Evolutionary conservation across 2,797 vertebrate species (phyloP).

Genomic region (Anguilla obscura): DNA sequence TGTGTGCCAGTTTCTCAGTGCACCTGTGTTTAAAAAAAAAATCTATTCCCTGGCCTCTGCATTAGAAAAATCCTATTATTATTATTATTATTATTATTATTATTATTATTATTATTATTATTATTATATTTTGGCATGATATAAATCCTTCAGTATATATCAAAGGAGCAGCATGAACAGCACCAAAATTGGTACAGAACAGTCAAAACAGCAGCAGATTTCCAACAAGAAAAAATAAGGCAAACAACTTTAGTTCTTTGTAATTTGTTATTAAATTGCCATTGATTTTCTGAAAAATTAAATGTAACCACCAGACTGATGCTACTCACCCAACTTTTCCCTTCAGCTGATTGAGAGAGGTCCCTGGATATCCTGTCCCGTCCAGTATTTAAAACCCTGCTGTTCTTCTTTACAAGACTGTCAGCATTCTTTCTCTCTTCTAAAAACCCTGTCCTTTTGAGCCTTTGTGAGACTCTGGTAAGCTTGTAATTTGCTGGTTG

Average conservation of each 20-base stretch:
- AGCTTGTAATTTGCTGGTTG: constrained; percentile 86
- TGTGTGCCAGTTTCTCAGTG: not conserved
- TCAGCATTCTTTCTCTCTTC: constrained; percentile 61
- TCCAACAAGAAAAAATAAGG: not conserved
- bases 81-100: not conserved
- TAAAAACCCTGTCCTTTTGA: constrained; percentile 68
- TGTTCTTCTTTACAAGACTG: constrained; percentile 50
- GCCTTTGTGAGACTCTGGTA: constrained; percentile 83
- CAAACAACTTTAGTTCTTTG: not conserved
- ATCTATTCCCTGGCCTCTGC: not conserved
- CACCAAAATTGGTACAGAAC: not conserved
- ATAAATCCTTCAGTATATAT: not conserved
- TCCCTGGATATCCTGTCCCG: not conserved
- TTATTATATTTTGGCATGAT: not conserved
- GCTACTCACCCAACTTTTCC: not conserved
- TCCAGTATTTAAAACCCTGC: constrained; percentile 18
- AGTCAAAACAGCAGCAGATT: not conserved
- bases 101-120: not conserved
- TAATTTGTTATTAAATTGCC: not conserved
- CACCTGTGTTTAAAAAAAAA: not conserved
- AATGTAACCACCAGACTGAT: not conserved
- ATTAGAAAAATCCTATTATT: not conserved
- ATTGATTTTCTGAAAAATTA: not conserved
- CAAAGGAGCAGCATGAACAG: not conserved
- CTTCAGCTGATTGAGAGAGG: not conserved